A percentile compares a stretch with the other conserved stretches of the same genome.
These are phyloP conservation scores for Portevinia maculata DNA, from an alignment of 2,888 invertebrate species.

Conservation along the genomic window DNA sequence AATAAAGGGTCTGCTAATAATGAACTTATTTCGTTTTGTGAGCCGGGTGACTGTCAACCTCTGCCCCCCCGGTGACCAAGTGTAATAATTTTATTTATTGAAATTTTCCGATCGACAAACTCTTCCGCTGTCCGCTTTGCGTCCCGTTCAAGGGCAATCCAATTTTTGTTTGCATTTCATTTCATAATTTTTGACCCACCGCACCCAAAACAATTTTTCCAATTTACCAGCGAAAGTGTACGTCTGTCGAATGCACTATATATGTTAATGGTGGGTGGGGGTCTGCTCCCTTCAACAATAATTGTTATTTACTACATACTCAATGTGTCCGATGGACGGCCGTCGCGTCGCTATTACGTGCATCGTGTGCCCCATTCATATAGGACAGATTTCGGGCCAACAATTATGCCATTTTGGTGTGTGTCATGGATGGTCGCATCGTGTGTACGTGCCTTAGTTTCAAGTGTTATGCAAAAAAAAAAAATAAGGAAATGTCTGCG, in stretches of 20 bases:
- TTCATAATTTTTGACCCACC: slow-evolving; percentile 6
- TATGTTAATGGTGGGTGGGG: slow-evolving; percentile 2
- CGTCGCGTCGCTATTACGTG: slow-evolving; percentile 49
- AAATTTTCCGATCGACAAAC: slow-evolving; percentile 19
- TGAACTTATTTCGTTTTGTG: slow-evolving; percentile 30
- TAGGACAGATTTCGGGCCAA: slow-evolving; percentile 53
- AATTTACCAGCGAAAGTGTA: slow-evolving; percentile 46
- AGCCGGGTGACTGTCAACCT: not conserved
- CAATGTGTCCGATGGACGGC: slow-evolving; percentile 12
- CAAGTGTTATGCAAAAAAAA: slow-evolving; percentile 58
- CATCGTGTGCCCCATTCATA: slow-evolving; percentile 55
- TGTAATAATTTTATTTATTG: slow-evolving; percentile 64
- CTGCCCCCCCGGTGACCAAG: not conserved
- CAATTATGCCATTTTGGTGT: slow-evolving; percentile 68
- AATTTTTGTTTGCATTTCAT: not conserved
- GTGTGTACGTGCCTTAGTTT: slow-evolving; percentile 66
- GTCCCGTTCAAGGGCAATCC: slow-evolving; percentile 24
- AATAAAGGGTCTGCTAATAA: slow-evolving; percentile 41
- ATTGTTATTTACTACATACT: slow-evolving; percentile 57
- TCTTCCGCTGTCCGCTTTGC: not conserved
- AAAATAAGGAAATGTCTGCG: slow-evolving; percentile 34
- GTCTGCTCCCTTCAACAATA: slow-evolving; percentile 15
- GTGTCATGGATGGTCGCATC: slow-evolving; percentile 58
- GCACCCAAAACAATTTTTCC: slow-evolving; percentile 43
- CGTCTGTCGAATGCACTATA: not conserved